These are phyloP conservation scores for Ptilodon capucinus DNA, from an alignment of 2,888 invertebrate genomes.

Conservation along the genomic window DNA sequence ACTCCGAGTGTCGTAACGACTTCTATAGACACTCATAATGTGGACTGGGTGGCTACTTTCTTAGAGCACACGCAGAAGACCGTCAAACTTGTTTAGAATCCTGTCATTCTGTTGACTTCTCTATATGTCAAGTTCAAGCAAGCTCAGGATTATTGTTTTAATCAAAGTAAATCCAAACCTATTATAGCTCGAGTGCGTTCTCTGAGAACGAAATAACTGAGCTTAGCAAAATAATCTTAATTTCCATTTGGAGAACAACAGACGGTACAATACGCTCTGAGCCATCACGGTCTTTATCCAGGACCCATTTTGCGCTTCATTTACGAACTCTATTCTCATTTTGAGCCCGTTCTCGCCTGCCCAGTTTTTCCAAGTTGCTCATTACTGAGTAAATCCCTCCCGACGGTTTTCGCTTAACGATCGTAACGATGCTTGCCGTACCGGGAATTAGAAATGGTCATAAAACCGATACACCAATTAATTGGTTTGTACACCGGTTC, in stretches of 20 bases:
- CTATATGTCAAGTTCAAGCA: too few species aligned
- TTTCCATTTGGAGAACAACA: neutral
- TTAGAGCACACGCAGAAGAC: too few species aligned
- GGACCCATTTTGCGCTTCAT: neutral
- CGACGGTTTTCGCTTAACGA: conserved; percentile 23
- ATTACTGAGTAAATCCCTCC: conserved; percentile 18
- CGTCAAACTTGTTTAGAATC: too few species aligned
- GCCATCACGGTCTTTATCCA: neutral
- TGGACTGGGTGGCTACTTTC: too few species aligned
- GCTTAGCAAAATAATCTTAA: neutral
- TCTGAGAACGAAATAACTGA: neutral
- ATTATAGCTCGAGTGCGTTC: neutral
- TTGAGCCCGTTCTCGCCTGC: conserved; percentile 11
- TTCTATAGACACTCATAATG: too few species aligned
- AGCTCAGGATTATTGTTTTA: neutral
- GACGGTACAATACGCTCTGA: neutral
- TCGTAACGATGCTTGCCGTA: conserved; percentile 20
- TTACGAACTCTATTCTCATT: conserved; percentile 16
- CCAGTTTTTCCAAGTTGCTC: conserved; percentile 23
- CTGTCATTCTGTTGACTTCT: too few species aligned
- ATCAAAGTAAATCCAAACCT: neutral
- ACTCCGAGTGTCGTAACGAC: too few species aligned
- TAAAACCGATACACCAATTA: conserved; percentile 42
- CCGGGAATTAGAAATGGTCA: conserved; percentile 32
- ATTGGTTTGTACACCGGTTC: conserved; percentile 25